Percentiles rank a stretch among this genome's conserved stretches.
phyloP scores from a whole-genome alignment of 2,888 invertebrate genomes.

The Ichneumon xanthorius region DNA sequence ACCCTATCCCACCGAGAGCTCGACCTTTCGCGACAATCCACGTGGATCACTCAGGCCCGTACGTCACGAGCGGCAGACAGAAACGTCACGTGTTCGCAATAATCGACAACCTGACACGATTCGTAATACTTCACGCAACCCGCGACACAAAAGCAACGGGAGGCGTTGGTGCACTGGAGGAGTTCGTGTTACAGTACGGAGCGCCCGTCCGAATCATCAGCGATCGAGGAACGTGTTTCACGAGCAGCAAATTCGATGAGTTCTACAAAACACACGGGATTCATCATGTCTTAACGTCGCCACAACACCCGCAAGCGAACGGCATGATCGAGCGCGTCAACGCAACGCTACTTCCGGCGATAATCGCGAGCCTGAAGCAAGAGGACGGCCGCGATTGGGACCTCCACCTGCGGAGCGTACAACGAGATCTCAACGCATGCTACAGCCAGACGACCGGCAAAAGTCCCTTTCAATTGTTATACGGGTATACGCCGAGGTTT shows the following conservation, averaged over 20 bases:
- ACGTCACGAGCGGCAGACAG: slow-evolving; percentile 53
- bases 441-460: slow-evolving; percentile 54
- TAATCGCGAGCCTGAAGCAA: not conserved
- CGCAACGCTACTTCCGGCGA: slow-evolving; percentile 33
- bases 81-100: slow-evolving; percentile 70
- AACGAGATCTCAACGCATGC: slow-evolving; percentile 66
- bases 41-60: slow-evolving; percentile 71
- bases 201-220: slow-evolving; percentile 51
- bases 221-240: slow-evolving; percentile 61
- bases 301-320: slow-evolving; percentile 69
- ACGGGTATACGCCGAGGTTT: slow-evolving; percentile 52
- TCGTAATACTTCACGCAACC: slow-evolving; percentile 1
- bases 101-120: slow-evolving; percentile 70
- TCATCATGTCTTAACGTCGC: slow-evolving; percentile 55
- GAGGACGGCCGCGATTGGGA: slow-evolving; percentile 45
- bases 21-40: slow-evolving; percentile 71
- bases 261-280: slow-evolving; percentile 63
- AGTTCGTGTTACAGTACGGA: slow-evolving; percentile 26
- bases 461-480: slow-evolving; percentile 65
- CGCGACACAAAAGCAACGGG: slow-evolving; percentile 9
- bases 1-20: slow-evolving; percentile 72
- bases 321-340: slow-evolving; percentile 62
- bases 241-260: slow-evolving; percentile 12
- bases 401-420: slow-evolving; percentile 34
- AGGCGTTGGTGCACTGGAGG: slow-evolving; percentile 3